Base-by-base conservation (phyloP, 92 coral and sea anemone genomes). In the Parazoanthus atlanticus region DNA sequence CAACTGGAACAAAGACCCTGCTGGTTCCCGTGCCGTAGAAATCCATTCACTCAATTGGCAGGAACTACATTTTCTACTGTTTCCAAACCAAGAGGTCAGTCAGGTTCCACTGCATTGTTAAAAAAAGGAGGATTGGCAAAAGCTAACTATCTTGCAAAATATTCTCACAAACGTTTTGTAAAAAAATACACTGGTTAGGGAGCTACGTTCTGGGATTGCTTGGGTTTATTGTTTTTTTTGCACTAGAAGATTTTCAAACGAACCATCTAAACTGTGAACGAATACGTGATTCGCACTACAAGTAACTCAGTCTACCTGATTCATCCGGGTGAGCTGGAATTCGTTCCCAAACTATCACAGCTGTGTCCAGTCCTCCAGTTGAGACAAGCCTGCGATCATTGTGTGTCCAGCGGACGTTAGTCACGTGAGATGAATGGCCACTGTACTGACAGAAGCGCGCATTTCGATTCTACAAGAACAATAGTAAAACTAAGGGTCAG, bases 371-470 rank as follows among this genome's bases (percentile, higher is more conserved):
- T 78, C 99, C 99, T 36, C 99, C 99, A 86, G 99, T 97, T 73
- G 99, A 90, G 77, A 97, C 93, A 69, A 97, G 92, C 90, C 91
- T 84, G 87, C 94, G 98, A 93, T 97, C 99, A 84, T 97, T 98
- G 80, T 88, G 90, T 31, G 97, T 94, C 99, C 99, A 97, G 88
- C 99, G 94, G 69, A 97, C 99, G 84, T 97, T 97, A 46, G 99
- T 97, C 93, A 97, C 99, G 94, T 97, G 99, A 33, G 99, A 97
- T 25, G 99, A 97, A 89, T 97, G 99, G 52, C 99, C 99, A 72
- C 73, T 88, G 76, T 95, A 97, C 47, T 90, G 95, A 40, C 96
- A 91, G 38, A 88, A 92, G 40, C 93, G 92, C 49, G 98, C 97
- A 13, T 94, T 94, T 43, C 95, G 98, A 34, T 86, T 89, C 98